Base-by-base conservation (phyloP, 1,140 invertebrate species). In the Lucilia cuprina region DNA sequence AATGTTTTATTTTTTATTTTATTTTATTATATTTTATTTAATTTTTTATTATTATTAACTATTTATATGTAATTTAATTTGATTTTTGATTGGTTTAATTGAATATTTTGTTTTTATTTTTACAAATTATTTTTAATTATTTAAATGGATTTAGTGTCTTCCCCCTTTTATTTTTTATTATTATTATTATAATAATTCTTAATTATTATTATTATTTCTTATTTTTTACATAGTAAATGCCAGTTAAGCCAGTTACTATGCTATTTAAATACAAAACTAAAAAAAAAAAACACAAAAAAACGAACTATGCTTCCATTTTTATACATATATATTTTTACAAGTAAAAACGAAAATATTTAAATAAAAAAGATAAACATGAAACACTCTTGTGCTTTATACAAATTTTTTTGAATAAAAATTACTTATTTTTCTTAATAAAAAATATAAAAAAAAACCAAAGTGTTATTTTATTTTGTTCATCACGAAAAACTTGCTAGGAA, bases 21-120 rank as follows among this genome's bases (percentile, higher is more conserved):
- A 74, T 74, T 74, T 77, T 34, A 80, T 30, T 30, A 30, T 30
- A 30, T 80, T 80, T 80, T 80, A 41, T 78, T 25, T 78, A n/a
- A 78, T 78, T 21, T 80, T 25, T 49, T 80, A 50, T 25, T 49
- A 80, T 80, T 80, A 74, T 83, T 83, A 83, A 74, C 82, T 83
- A 70, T 83, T 70, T 83, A 83, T 83, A 83, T 80, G 41, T 80
- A 80, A 80, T 80, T 80, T 80, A 80, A 80, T 80, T 50, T 80
- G 41, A 80, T 80, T 80, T 80, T 80, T 80, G 41, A 80, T 80
- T 80, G 77, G 77, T 80, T 77, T 80, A 80, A 80, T 80, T 80
- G 77, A 80, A 80, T 80, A 49, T 21, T 80, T 80, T 80, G 77
- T 80, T 80, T 80, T 80, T 80, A 77, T 77, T 80, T 78, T 80